A percentile compares a stretch with the other conserved stretches of the same genome.
Conservation (phyloP, 2,797 vertebrate genomes). For the Melanogrammus aeglefinus region DNA sequence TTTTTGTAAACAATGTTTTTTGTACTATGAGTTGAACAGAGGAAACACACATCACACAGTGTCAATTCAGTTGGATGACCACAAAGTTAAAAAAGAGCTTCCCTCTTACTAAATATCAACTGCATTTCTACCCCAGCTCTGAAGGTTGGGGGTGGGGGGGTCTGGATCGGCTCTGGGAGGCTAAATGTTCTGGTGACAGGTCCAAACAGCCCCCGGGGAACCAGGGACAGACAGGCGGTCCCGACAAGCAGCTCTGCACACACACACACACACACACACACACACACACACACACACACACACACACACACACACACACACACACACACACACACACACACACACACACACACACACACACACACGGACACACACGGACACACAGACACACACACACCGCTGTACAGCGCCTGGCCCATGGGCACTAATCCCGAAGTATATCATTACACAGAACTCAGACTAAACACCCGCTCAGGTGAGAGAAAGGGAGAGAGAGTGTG, state of each 20-base stretch:
- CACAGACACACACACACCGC: slow-evolving; percentile 44
- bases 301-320: too few species aligned
- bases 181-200: slow-evolving; percentile 54
- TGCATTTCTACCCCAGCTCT: slow-evolving; percentile 37
- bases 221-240: slow-evolving; percentile 47
- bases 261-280: too few species aligned
- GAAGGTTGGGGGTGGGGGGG: slow-evolving; percentile 27
- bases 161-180: slow-evolving; percentile 46
- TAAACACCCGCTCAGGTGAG: slow-evolving; percentile 74
- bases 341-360: background rate
- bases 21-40: background rate
- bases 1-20: too few species aligned
- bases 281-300: slow-evolving; percentile 29
- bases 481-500: slow-evolving; percentile 56
- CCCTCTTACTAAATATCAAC: slow-evolving; percentile 23
- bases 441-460: slow-evolving; percentile 70
- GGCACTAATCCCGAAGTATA: slow-evolving; percentile 63
- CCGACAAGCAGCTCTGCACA: slow-evolving; percentile 64
- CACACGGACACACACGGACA: slow-evolving; percentile 36
- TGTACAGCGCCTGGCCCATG: background rate
- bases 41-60: background rate
- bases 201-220: slow-evolving; percentile 38
- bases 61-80: background rate
- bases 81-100: background rate
- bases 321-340: too few species aligned